Evolutionary conservation across 1,140 invertebrate species (phyloP), one percentile per base, ranked within the genome.

Genomic region (Eupristina koningsbergeri): DNA sequence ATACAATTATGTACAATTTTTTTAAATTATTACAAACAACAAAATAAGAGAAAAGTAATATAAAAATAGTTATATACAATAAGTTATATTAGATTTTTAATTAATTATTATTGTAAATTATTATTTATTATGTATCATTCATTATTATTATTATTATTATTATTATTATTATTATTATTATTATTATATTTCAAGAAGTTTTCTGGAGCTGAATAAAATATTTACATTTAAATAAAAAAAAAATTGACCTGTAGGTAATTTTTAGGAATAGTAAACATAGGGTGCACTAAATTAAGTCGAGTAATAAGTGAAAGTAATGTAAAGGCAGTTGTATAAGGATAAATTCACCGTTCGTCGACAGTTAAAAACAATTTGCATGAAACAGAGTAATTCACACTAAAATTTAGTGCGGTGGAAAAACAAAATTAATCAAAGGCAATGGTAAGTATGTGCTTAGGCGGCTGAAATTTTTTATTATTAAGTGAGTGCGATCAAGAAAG

Each of bases 401-500:
- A 61, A 76, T 17, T 0, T 11, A 31, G 63, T 50, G 80, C 71
- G 53, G 74, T 29, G 50, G 50, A 79, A 41, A 63, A 47, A 64
- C 9, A 45, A 53, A 69, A 41, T 61, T 83, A 58, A 74, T 75
- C 61, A n/a, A 75, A 81, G 69, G 39, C 80, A 19, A 81, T n/a
- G 50, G 78, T 47, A 45, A 61, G 61, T 79, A 47, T 41, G 69
- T 81, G 80, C 80, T 31, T 63, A 74, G 69, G 53, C 26, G 17
- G 64, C 31, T 74, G 34, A 81, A 45, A 75, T 71, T 3, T 64
- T 31, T n/a, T 83, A 85, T 75, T 85, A 63, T 76, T 86, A 82
- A 78, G 63, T 77, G 75, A 53, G 80, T 86, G 80, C 83, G 45
- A 73, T 58, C 74, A 86, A 71, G 36, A 81, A 84, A 80, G 47